Evolutionary conservation across 1,140 invertebrate genomes (phyloP).

Genomic region (Drosophila fuyamai): DNA sequence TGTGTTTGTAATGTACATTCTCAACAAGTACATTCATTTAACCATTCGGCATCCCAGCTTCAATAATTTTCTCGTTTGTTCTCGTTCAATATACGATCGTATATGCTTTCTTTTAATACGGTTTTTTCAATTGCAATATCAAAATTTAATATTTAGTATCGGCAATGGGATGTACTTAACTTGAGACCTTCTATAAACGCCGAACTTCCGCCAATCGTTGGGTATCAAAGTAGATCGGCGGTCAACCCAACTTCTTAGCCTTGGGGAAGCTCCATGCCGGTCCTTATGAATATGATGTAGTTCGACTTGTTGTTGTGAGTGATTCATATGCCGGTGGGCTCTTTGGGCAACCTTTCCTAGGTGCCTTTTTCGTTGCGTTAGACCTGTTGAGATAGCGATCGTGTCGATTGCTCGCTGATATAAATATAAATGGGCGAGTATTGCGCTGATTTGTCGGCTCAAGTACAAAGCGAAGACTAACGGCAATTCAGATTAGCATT

Average conservation of each 20-base stretch:
- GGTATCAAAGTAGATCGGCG: conserved; percentile 10
- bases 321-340: conserved; percentile 58
- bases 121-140: neutral
- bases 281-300: conserved; percentile 19
- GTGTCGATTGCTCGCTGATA: conserved; percentile 70
- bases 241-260: conserved; percentile 12
- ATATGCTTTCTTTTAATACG: conserved; percentile 1
- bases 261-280: conserved; percentile 1
- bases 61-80: neutral
- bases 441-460: conserved; percentile 70
- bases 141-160: neutral
- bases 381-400: conserved; percentile 50
- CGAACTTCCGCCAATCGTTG: conserved; percentile 14
- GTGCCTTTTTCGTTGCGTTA: conserved; percentile 6
- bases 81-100: neutral
- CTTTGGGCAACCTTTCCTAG: conserved; percentile 39
- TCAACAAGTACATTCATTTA: too few relatives aligned
- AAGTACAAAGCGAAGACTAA: conserved; percentile 75
- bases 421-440: conserved; percentile 62
- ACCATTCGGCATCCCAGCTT: too few relatives aligned
- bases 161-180: neutral
- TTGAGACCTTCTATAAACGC: conserved; percentile 1
- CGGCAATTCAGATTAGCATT: conserved; percentile 54
- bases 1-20: conserved; percentile 61
- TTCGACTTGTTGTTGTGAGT: conserved; percentile 48